Base-by-base conservation (phyloP, 2,113 vertebrate genomes). In the Eulemur rufifrons region DNA sequence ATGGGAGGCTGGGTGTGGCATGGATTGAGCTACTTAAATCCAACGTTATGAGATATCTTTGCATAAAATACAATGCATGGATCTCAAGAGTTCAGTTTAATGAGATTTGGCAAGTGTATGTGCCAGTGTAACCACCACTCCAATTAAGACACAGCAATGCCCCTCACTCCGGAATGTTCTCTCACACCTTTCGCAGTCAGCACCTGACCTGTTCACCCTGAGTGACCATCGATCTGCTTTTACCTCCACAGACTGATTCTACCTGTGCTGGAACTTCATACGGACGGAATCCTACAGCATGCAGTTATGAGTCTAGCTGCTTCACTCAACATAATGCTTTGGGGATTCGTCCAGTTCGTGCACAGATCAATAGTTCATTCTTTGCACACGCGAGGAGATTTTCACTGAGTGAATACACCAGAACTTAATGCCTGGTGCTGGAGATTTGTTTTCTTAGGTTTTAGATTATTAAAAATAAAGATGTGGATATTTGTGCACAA, bases 111-210 rank as follows among this genome's bases (percentile, higher is more conserved):
- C 15, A 8, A 25, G 3, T 6, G 9, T 5, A 2, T 0, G 8
- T 2, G 12, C 66, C 34, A 8, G 42, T 8, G 42, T 74, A 32
- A 8, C 18, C 25, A 17, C 39, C 2, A 8, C 71, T 71, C 23
- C 0, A 1, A 12, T 52, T 20, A 39, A n/a, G 68, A n/a, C 1
- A 25, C 21, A 71, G 83, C 8, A 8, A 12, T 3, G 13, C 0
- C 15, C 1, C 10, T 34, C 14, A 9, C 11, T n/a, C 18, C 0
- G 0, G 18, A 23, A 4, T 18, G 2, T 20, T 25, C 18, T 54
- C 34, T 34, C 0, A 0, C 0, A 34, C 4, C 20, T 20, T 54
- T 1, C 1, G 7, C 1, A 1, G 9, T 5, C 4, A 18, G 0
- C 20, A 6, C 20, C 71, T 13, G 45, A 45, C 37, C 71, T 27